Base-by-base conservation (phyloP, 1,140 invertebrate species). In the Caenorhabditis tropicalis region DNA sequence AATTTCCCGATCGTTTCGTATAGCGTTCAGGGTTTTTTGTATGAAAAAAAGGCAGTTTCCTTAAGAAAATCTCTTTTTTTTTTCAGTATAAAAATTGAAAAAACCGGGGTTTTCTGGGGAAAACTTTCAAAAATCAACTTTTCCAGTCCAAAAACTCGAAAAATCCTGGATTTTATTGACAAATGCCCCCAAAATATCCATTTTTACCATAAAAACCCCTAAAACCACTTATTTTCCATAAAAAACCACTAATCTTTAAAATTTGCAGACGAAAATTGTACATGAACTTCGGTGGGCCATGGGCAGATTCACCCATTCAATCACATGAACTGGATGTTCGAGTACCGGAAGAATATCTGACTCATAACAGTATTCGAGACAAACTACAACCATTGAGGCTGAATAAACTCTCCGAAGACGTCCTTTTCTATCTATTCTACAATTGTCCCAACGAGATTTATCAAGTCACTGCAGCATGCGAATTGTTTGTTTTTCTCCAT, bases 401-500 rank as follows among this genome's bases (percentile, higher is more conserved):
- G 91, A 96, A 95, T 93, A 94, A 96, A 92, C 98, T 99, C 93
- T 96, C 97, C 92, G 98, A 99, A 92, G 98, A 99, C 93, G 94
- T 99, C 89, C 94, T 99, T 88, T 99, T 99, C 94, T 99, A 97
- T 93, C 94, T 99, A 92, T 99, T 99, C 93, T 99, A 99, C 92
- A 98, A 96, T 92, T 98, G 96, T 93, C 95, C 96, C 89, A 96
- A 96, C 89, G 98, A 99, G 94, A 94, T 97, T 86, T 94, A 99
- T 92, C 98, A 99, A 94, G 93, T 99, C 87, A 95, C 95, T 87
- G 97, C 96, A 81, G 97, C 97, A 88, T 94, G 94, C 87, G 97
- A 99, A 94, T 93, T 99, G 96, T 99, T 94, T 95, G 95, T 94
- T 85, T 86, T 74, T 58, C 21, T 53, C 79, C 6, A 49, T 83